A percentile compares a stretch with the other conserved stretches of the same genome.
Evolutionary conservation across 2,888 invertebrate genomes (phyloP).

Genomic region (Drosophila fungiperda): DNA sequence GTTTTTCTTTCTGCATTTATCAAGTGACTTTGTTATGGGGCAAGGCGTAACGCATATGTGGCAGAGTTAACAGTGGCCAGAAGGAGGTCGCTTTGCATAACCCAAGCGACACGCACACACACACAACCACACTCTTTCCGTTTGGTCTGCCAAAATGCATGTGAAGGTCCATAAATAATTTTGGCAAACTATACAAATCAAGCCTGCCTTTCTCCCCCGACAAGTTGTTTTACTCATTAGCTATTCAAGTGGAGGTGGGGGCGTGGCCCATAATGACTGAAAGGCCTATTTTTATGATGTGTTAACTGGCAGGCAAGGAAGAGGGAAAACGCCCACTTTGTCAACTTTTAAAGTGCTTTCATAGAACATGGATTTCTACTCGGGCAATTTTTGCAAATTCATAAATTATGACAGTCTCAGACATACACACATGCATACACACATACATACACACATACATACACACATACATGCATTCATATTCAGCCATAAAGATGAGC

Average conservation of each 20-base stretch:
- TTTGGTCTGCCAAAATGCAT: constrained; percentile 76
- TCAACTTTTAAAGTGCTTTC: constrained; percentile 33
- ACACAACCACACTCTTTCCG: background rate
- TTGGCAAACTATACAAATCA: constrained; percentile 46
- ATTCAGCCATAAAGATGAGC: background rate
- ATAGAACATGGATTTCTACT: constrained; percentile 10
- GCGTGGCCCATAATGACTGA: constrained; percentile 51
- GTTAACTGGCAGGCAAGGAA: background rate
- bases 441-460: background rate
- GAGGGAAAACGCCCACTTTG: constrained; percentile 35
- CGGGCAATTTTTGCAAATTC: constrained; percentile 1
- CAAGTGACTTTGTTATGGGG: constrained; percentile 65
- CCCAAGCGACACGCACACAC: constrained; percentile 39
- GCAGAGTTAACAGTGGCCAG: background rate
- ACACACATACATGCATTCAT: background rate
- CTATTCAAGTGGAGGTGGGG: constrained; percentile 51
- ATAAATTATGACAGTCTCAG: background rate
- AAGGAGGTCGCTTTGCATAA: constrained; percentile 36
- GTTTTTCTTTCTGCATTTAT: constrained; percentile 63
- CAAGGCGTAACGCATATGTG: constrained; percentile 5
- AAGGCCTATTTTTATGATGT: constrained; percentile 16
- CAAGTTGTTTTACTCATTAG: constrained; percentile 55
- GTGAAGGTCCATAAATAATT: constrained; percentile 79
- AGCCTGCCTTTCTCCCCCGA: background rate
- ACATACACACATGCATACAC: background rate